phyloP scores from a whole-genome alignment of 2,797 vertebrate species.

The Triplophysa bombifrons region DNA sequence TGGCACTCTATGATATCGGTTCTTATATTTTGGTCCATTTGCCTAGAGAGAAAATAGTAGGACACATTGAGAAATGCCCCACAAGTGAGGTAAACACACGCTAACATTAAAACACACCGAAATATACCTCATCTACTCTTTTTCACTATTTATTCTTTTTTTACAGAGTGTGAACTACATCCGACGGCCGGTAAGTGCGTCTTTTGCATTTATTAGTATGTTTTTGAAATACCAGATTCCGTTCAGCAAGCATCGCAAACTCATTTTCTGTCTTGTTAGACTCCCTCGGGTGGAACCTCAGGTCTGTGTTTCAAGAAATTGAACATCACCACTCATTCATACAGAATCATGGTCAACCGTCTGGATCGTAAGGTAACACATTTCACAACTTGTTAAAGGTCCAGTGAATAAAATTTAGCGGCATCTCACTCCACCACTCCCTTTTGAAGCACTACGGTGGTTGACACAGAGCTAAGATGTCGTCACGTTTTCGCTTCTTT shows the following conservation, averaged over 20 bases:
- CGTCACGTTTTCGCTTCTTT: no score
- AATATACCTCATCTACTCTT: not conserved
- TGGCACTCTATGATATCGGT: constrained; percentile 91
- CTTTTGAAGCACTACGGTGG: no score
- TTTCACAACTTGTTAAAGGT: not conserved
- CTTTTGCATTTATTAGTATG: not conserved
- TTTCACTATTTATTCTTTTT: constrained; percentile 47
- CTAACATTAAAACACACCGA: not conserved
- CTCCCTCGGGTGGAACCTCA: constrained; percentile 85
- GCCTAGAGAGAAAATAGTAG: constrained; percentile 89
- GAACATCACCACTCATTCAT: constrained; percentile 86
- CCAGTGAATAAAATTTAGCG: no score
- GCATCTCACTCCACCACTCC: no score
- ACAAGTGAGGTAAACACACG: constrained; percentile 83
- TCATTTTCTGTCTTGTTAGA: constrained; percentile 69
- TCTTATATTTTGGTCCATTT: constrained; percentile 93
- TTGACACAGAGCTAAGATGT: no score
- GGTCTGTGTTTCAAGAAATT: constrained; percentile 96
- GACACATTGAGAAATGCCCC: constrained; percentile 93
- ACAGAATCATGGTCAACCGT: constrained; percentile 87
- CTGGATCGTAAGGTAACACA: constrained; percentile 86
- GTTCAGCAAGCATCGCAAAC: not conserved
- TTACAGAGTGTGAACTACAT: constrained; percentile 94
- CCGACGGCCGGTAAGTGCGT: constrained; percentile 87
- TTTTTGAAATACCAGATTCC: not conserved